Base-by-base conservation (phyloP, 1,140 invertebrate species). In the Drosophila watanabei region DNA sequence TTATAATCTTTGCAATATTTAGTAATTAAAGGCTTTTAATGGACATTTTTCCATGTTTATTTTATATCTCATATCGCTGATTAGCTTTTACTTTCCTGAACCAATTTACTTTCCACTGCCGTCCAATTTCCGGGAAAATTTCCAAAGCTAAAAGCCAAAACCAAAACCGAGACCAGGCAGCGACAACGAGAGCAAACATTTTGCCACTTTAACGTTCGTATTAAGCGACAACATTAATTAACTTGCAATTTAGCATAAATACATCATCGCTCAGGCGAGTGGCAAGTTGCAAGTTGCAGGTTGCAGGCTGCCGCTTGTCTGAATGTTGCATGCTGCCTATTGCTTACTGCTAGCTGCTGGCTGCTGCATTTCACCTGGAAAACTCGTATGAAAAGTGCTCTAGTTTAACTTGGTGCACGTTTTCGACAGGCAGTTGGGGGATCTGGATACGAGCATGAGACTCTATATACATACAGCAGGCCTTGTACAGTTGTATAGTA, bases 171-270 rank as follows among this genome's bases (percentile, higher is more conserved):
- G 54, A 49, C 57, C 14, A 10, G 62, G 73, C 79, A 54, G 18
- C 39, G 82, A 73, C 59, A 63, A 32, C 37, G 77, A 71, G 59
- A 79, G 66, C 77, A 79, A 77, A 79, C 66, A 79, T 79, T 79
- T 79, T 81, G 84, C 84, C 84, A 88, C 84, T 84, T 88, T 89
- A 89, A 81, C 84, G 81, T 88, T 84, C 62, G 80, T 81, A 88
- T 89, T 88, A 78, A 77, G 75, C 63, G 77, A 79, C 77, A 79
- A 79, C 77, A 79, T 79, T 79, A 88, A 88, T 88, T 88, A 88
- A 88, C 84, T 88, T 89, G 84, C 84, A 88, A 89, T 89, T 88
- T 88, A 88, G 84, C 84, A 88, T 88, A 89, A 88, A 88, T 89
- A 88, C 84, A 88, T 88, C 84, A 88, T 88, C 84, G 84, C 84